Conservation (phyloP, 1,140 invertebrate species). For the Tetramorium simillimum region DNA sequence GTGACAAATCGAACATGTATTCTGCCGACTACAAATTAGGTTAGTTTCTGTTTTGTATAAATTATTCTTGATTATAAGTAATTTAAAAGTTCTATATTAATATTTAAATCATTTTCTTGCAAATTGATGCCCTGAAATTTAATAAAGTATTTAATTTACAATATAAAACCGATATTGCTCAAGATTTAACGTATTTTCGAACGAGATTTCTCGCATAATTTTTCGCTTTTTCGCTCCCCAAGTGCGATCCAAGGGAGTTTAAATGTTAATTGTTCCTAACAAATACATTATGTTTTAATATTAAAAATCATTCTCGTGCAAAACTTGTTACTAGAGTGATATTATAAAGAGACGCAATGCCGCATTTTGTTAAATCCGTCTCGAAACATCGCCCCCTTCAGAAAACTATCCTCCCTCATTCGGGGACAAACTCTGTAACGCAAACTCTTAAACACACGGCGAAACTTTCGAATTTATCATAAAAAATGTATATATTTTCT, state of each 20-base stretch:
- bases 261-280: conserved; percentile 51
- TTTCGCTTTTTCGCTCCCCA: conserved; percentile 9
- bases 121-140: background rate
- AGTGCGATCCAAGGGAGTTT: background rate
- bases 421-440: background rate
- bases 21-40: background rate
- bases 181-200: conserved; percentile 25
- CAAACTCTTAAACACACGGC: background rate
- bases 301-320: background rate
- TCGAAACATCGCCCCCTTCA: background rate
- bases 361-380: background rate
- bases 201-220: conserved; percentile 2
- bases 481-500: conserved; percentile 52
- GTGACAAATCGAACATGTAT: background rate
- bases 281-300: conserved; percentile 9
- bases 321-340: background rate
- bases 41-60: background rate
- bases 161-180: background rate
- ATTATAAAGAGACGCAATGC: background rate
- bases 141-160: background rate
- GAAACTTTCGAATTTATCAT: conserved; percentile 6
- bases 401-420: background rate
- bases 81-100: background rate
- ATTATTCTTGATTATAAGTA: background rate
- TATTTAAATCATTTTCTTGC: background rate